Evolutionary conservation across 2,797 vertebrate genomes (phyloP).

Genomic region (Falco berigora): DNA sequence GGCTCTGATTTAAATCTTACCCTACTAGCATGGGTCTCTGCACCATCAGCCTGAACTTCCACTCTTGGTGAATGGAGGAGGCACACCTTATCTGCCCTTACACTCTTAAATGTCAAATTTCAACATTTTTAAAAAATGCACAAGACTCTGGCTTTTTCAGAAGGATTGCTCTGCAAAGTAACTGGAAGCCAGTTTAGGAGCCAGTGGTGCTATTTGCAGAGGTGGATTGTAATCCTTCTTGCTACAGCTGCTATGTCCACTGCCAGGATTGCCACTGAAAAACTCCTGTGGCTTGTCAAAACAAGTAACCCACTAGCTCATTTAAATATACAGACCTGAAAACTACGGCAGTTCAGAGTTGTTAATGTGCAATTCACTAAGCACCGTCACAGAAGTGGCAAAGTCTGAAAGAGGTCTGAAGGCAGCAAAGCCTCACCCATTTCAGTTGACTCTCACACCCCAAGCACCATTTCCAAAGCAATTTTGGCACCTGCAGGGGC

Average conservation of each 20-base stretch:
- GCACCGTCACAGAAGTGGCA: neutral
- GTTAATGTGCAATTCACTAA: neutral
- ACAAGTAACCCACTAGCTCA: neutral
- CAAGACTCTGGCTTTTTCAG: neutral
- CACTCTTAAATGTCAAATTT: neutral
- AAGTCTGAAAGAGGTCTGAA: neutral
- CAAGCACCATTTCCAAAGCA: neutral
- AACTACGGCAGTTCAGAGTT: neutral
- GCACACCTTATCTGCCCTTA: neutral
- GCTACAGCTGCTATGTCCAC: neutral
- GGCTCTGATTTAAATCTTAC: neutral
- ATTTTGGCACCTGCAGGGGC: neutral
- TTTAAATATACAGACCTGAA: neutral
- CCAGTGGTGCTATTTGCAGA: neutral
- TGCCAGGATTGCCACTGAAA: neutral
- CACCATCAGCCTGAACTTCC: neutral
- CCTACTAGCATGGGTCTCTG: neutral
- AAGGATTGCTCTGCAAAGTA: neutral
- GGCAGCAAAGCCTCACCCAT: neutral
- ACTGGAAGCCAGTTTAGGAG: neutral
- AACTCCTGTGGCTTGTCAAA: neutral
- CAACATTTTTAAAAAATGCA: neutral
- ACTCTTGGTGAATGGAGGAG: neutral
- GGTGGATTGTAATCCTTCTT: neutral
- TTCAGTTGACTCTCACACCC: neutral